A percentile compares a stretch with the other conserved stretches of the same genome.
Evolutionary conservation across 2,797 vertebrate species (phyloP).

Genomic region (Spinibarbus caldwelli): DNA sequence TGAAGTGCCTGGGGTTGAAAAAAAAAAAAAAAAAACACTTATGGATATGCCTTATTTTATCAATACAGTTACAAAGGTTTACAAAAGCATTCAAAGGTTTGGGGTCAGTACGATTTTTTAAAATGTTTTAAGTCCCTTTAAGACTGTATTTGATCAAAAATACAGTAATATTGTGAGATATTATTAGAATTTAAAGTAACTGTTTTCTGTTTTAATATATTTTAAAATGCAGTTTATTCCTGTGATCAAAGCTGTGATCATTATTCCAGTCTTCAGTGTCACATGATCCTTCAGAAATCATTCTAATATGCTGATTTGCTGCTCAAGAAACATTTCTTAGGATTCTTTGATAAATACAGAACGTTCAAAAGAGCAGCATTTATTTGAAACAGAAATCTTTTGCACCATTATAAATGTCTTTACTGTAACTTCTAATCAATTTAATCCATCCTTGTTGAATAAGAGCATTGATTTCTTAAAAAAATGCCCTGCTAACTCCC

Average conservation of each 20-base stretch:
- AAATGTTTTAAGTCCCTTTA: not conserved
- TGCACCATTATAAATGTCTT: not conserved
- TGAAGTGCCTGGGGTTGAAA: constrained; percentile 84
- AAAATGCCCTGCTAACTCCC: not conserved
- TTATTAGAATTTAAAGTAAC: not conserved
- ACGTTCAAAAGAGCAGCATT: not conserved
- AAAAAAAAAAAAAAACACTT: not conserved
- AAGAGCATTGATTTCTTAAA: no score
- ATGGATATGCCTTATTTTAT: not conserved
- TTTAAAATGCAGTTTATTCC: not conserved
- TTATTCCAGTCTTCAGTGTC: not conserved
- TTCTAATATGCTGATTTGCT: not conserved
- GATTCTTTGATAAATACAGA: not conserved
- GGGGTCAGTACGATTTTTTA: not conserved
- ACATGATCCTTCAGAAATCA: not conserved
- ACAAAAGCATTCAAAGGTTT: not conserved
- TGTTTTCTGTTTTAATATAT: not conserved
- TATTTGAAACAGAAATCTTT: not conserved
- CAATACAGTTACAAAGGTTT: not conserved
- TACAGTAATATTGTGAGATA: not conserved
- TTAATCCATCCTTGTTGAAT: not conserved
- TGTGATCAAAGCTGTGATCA: not conserved
- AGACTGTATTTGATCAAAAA: not conserved
- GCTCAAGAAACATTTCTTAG: not conserved
- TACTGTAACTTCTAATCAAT: not conserved